Base-by-base conservation (phyloP, 1,140 invertebrate species). In the Pissodes strobi region DNA sequence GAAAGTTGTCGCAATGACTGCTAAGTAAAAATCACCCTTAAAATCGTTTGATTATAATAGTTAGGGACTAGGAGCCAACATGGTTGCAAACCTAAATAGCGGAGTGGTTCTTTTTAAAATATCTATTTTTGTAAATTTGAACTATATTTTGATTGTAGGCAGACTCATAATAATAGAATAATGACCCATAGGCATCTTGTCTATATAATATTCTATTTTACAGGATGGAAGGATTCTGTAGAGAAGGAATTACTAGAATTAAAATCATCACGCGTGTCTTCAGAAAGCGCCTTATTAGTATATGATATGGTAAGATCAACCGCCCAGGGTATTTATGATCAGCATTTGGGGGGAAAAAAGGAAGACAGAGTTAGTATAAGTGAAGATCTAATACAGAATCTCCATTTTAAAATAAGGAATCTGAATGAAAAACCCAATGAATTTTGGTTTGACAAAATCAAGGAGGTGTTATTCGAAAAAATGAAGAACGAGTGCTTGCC, bases 371-470 rank as follows among this genome's bases (percentile, higher is more conserved):
- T 93, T 2, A 81, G 84, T 63, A 71, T 93, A 6, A 88, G 89
- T 60, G 86, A 90, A 63, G 73, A 74, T 38, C 73, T 90, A 6
- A 80, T 88, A 1, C 87, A 88, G 58, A 83, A 80, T 71, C 80
- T 93, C 27, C 70, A 88, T 17, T 80, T 82, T 53, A 84, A 86
- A 69, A 86, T 92, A 58, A 85, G 85, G 69, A 87, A 83, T 62
- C 62, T 77, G 9, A 72, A 74, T 39, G 85, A 88, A 64, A 69
- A 75, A 1, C 81, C 88, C 9, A 82, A 84, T 41, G 88, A 92
- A 67, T 80, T 79, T 2, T 93, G 92, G 85, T 97, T 97, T 80
- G 93, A 96, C 78, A 89, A 93, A 57, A 83, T 93, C 9, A 89
- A 94, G 78, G 78, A 83, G 53, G 84, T 83, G 46, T 84, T 90